Base-by-base conservation (phyloP, 2,113 vertebrate species). In the Ptychochromis oligacanthus region DNA sequence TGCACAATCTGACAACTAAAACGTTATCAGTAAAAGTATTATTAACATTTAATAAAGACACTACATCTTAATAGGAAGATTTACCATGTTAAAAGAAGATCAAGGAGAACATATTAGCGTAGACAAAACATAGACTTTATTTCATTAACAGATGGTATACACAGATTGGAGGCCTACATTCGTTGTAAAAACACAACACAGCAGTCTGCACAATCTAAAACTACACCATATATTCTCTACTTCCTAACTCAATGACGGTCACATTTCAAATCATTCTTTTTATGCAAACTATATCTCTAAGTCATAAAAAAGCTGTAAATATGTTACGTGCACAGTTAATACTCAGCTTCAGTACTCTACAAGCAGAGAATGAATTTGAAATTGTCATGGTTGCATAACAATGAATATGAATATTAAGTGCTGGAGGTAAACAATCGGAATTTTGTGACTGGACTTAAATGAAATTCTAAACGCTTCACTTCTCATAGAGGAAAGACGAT, bases 401-500 rank as follows among this genome's bases (percentile, higher is more conserved):
- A 83, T 56, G 22, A 80, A 62, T 52, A 86, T 58, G 26, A 77
- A 83, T 81, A 64, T 80, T 67, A 80, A 80, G 57, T n/a, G 54
- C 38, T 62, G 17, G 2, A 67, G 77, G 67, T 62, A 34, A 81
- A 78, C 12, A 75, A 81, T 83, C 54, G 1, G 28, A 18, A 12
- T 43, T 54, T 75, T 13, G 56, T 14, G 26, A 72, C 67, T 2
- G 17, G 17, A 5, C 46, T 31, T 72, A 34, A n/a, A 54, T 31
- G 26, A 54, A 28, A 34, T 54, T 54, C 46, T 72, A 28, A 72
- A 31, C 43, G 13, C 60, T 80, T 80, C 31, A 4, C 24, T 59
- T 40, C 54, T 62, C 15, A 43, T 78, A 72, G 24, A 28, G 1
- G 5, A 34, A 26, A 0, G 36, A 55, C n/a, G 58, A 75, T 56